Conservation (phyloP, 2,888 invertebrate genomes). For the Amiota minor region DNA sequence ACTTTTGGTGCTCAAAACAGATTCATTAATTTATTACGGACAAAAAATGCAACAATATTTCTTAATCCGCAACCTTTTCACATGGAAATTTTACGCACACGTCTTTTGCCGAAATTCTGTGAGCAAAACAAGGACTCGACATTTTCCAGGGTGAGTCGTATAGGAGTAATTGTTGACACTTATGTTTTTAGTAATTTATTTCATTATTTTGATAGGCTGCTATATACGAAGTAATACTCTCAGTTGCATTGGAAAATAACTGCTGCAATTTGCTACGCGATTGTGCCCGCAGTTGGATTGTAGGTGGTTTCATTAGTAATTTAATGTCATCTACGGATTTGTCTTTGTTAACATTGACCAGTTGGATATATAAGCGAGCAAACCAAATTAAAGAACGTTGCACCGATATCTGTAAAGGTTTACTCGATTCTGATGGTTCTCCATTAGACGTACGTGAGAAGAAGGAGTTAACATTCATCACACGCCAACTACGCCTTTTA, state of each 20-base stretch:
- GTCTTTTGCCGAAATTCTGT: constrained; percentile 68
- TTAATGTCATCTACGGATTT: constrained; percentile 58
- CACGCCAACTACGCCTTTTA: constrained; percentile 81
- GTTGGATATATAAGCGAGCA: constrained; percentile 88
- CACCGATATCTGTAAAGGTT: constrained; percentile 77
- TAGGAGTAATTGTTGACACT: background rate
- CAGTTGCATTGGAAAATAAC: constrained; percentile 86
- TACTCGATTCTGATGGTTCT: constrained; percentile 82
- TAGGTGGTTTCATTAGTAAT: constrained; percentile 80
- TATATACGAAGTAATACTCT: constrained; percentile 84
- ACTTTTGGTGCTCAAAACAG: constrained; percentile 71
- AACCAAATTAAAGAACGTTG: constrained; percentile 80
- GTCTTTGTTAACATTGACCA: constrained; percentile 77
- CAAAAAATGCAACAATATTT: constrained; percentile 62
- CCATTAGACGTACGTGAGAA: constrained; percentile 82
- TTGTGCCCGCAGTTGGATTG: constrained; percentile 86
- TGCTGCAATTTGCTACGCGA: constrained; percentile 81
- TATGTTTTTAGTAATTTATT: background rate
- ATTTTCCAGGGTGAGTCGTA: constrained; percentile 60
- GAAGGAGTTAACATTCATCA: constrained; percentile 80
- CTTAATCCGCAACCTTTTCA: constrained; percentile 66
- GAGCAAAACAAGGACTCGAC: constrained; percentile 56
- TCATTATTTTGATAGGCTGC: constrained; percentile 73
- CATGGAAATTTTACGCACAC: constrained; percentile 57
- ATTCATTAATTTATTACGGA: constrained; percentile 60